phyloP scores from a whole-genome alignment of 2,888 invertebrate genomes.

The Biston stratarius region DNA sequence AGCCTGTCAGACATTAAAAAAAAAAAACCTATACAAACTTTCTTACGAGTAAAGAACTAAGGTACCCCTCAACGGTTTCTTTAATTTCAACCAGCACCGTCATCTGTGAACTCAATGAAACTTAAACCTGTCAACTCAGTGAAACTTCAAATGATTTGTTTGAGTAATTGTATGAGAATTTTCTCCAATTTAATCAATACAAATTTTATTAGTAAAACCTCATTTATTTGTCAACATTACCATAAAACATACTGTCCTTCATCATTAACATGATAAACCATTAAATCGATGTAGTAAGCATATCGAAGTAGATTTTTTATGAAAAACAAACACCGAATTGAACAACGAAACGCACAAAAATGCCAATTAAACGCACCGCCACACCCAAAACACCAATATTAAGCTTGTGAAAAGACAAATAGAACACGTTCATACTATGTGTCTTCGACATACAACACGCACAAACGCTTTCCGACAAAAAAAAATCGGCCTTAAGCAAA shows the following conservation, averaged over 20 bases:
- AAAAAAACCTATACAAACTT: too few relatives aligned
- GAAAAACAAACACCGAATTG: slow-evolving; percentile 9
- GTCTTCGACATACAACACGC: slow-evolving; percentile 34
- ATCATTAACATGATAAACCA: neutral
- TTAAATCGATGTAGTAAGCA: neutral
- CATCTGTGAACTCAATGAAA: too few relatives aligned
- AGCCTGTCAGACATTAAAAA: too few relatives aligned
- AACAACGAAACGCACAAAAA: slow-evolving; percentile 36
- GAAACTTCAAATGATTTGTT: too few relatives aligned
- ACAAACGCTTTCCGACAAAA: slow-evolving; percentile 33
- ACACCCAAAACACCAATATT: slow-evolving; percentile 37
- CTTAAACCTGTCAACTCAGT: too few relatives aligned
- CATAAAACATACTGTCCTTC: neutral
- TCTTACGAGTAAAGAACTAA: too few relatives aligned
- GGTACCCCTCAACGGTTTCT: too few relatives aligned
- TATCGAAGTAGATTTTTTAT: neutral
- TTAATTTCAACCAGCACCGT: too few relatives aligned
- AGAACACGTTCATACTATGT: slow-evolving; percentile 35
- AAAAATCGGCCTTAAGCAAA: slow-evolving; percentile 22
- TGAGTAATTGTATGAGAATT: too few relatives aligned
- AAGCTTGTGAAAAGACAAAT: slow-evolving; percentile 34
- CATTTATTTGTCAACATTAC: neutral
- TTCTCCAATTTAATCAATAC: too few relatives aligned
- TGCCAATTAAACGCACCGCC: slow-evolving; percentile 40
- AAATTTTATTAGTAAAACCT: neutral